Conservation (phyloP, 92 coral and sea anemone species). For the Zoanthus sociatus region DNA sequence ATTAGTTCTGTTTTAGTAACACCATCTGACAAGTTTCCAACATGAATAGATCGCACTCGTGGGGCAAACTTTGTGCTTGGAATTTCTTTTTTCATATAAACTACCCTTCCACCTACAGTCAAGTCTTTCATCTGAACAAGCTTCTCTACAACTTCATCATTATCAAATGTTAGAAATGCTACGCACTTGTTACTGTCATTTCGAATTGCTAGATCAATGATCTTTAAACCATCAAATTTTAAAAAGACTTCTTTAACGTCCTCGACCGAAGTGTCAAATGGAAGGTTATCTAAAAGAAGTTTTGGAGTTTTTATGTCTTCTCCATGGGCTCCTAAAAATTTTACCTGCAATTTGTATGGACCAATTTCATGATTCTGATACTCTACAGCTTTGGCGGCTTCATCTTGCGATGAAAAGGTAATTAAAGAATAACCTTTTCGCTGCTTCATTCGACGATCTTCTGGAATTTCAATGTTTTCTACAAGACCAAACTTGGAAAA, state of each 20-base stretch:
- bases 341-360: slow-evolving; percentile 3
- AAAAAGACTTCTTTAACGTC: slow-evolving; percentile 33
- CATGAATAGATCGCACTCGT: slow-evolving; percentile 22
- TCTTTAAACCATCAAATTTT: slow-evolving; percentile 31
- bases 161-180: slow-evolving; percentile 53
- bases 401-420: slow-evolving; percentile 43
- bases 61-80: slow-evolving; percentile 24
- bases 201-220: slow-evolving; percentile 51
- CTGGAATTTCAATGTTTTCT: slow-evolving; percentile 25
- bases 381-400: slow-evolving; percentile 43
- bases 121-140: slow-evolving; percentile 34
- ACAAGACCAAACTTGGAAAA: slow-evolving; percentile 44
- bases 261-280: slow-evolving; percentile 52
- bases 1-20: slow-evolving; percentile 13
- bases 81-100: slow-evolving; percentile 30
- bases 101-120: slow-evolving; percentile 16
- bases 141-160: slow-evolving; percentile 27
- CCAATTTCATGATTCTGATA: slow-evolving; percentile 27
- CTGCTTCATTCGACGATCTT: slow-evolving; percentile 26
- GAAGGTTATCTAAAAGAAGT: slow-evolving; percentile 41
- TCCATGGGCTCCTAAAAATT: slow-evolving; percentile 34
- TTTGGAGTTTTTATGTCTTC: slow-evolving; percentile 37
- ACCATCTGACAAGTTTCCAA: slow-evolving; percentile 12
- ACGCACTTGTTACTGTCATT: slow-evolving; percentile 36
- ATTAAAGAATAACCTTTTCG: slow-evolving; percentile 41